Percentiles rank a stretch among this genome's conserved stretches.
Evolutionary conservation across 2,888 invertebrate species (phyloP).

Genomic region (Gisinianus flammeolus): DNA sequence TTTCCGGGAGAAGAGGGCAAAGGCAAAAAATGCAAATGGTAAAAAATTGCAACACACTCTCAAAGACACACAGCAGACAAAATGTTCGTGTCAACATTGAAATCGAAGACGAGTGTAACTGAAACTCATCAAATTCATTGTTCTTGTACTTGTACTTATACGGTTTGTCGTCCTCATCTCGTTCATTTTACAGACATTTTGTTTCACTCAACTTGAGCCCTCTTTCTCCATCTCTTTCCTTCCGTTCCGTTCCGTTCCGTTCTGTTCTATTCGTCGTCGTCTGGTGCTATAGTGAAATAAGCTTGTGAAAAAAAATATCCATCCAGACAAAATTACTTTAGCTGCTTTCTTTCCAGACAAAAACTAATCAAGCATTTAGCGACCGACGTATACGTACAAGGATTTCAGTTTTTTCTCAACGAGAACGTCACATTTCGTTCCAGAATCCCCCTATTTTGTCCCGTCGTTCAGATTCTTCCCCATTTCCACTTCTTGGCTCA

Average conservation of each 20-base stretch:
- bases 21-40: background rate
- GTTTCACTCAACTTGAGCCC: background rate
- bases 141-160: background rate
- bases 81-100: constrained; percentile 22
- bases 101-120: constrained; percentile 18
- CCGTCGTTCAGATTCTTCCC: too few species aligned
- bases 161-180: background rate
- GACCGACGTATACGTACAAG: background rate
- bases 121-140: constrained; percentile 11
- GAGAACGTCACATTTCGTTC: background rate
- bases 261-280: background rate
- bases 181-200: background rate
- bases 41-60: background rate
- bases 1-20: background rate
- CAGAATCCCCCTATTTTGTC: too few species aligned
- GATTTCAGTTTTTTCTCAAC: background rate
- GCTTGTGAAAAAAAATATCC: background rate
- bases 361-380: background rate
- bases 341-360: background rate
- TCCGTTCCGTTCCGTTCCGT: background rate
- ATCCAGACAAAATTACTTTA: background rate
- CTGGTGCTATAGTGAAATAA: constrained; percentile 1
- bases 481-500: too few species aligned
- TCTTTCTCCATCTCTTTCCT: constrained; percentile 2
- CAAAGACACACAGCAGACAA: background rate